Conservation (phyloP, 2,797 vertebrate species). For the Dallia pectoralis region DNA sequence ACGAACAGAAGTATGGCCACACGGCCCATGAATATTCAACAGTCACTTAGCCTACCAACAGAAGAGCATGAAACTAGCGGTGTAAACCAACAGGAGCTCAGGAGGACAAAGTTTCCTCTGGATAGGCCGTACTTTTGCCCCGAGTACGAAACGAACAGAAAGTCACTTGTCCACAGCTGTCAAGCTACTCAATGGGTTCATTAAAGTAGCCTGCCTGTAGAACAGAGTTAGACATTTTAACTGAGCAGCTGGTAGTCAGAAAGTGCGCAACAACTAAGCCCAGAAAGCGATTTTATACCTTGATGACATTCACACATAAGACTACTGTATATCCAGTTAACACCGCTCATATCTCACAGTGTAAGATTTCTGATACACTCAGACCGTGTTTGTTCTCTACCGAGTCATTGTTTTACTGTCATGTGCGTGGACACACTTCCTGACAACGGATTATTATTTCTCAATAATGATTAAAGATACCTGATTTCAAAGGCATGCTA, state of each 20-base stretch:
- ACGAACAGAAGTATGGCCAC: neutral
- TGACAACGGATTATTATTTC: neutral
- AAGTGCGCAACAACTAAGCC: no score
- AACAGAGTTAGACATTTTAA: no score
- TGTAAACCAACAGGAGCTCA: neutral
- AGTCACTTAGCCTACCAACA: neutral
- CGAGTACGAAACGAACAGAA: neutral
- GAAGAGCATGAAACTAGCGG: neutral
- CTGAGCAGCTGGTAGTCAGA: no score
- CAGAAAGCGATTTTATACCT: neutral
- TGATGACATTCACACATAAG: neutral
- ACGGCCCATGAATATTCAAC: neutral
- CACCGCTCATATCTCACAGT: neutral
- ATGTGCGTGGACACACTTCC: neutral
- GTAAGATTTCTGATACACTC: neutral
- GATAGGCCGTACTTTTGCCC: neutral
- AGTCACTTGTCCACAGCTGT: neutral
- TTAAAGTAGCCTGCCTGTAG: no score
- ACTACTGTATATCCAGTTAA: neutral
- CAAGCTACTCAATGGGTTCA: neutral
- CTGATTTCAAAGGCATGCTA: neutral
- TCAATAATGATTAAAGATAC: neutral
- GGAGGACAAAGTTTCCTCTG: neutral
- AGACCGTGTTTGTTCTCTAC: neutral
- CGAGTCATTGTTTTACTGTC: neutral